phyloP scores from a whole-genome alignment of 2,888 invertebrate genomes.

The Pyrocoelia pectoralis region DNA sequence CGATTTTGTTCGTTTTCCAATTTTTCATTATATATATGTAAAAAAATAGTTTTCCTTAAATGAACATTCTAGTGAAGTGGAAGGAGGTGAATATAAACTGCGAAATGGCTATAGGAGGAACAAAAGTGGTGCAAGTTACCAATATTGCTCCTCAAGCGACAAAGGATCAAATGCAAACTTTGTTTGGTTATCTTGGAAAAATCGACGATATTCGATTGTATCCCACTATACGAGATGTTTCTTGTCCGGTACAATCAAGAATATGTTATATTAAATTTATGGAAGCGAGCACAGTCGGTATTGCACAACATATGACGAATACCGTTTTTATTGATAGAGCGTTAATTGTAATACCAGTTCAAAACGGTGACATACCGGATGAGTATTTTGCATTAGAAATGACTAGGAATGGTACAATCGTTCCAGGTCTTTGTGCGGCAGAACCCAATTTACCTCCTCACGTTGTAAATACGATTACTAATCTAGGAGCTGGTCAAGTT shows the following conservation, averaged over 20 bases:
- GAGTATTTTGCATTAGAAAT: constrained; percentile 93
- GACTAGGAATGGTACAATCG: constrained; percentile 88
- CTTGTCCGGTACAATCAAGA: constrained; percentile 88
- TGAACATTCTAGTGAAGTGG: too few species aligned
- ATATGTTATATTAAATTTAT: constrained; percentile 97
- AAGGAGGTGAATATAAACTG: neutral
- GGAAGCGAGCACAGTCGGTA: constrained; percentile 85
- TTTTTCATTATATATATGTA: too few species aligned
- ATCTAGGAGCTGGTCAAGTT: constrained; percentile 78
- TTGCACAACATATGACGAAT: constrained; percentile 98
- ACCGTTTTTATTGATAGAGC: constrained; percentile 99
- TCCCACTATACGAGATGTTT: constrained; percentile 90
- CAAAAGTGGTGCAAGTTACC: constrained; percentile 91
- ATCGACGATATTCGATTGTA: constrained; percentile 94
- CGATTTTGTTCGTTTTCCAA: too few species aligned
- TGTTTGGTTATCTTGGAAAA: constrained; percentile 93
- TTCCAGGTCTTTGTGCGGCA: constrained; percentile 85
- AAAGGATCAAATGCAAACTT: constrained; percentile 95
- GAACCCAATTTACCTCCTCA: constrained; percentile 91
- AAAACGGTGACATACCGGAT: constrained; percentile 91
- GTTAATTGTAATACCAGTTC: constrained; percentile 91
- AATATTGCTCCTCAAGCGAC: constrained; percentile 97
- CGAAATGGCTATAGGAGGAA: constrained; percentile 72
- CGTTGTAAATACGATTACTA: constrained; percentile 87
- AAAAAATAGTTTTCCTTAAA: too few species aligned